Conservation (phyloP, 2,888 invertebrate species). For the Eristalis tenax region DNA sequence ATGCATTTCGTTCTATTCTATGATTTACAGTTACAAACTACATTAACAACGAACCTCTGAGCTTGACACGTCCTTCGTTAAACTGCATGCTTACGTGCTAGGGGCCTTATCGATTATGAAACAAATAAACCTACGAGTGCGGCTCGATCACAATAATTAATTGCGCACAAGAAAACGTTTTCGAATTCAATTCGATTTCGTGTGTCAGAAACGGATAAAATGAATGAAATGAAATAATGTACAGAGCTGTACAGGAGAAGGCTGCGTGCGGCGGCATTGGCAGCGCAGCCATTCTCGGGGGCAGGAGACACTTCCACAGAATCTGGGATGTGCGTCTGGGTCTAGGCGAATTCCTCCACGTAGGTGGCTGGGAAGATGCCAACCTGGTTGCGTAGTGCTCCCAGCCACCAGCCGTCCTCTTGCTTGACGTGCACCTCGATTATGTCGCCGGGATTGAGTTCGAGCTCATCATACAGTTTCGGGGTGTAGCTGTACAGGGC, state of each 20-base stretch:
- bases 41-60: constrained; percentile 44
- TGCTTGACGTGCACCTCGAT: constrained; percentile 95
- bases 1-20: constrained; percentile 26
- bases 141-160: constrained; percentile 38
- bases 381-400: constrained; percentile 89
- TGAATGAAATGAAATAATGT: constrained; percentile 21
- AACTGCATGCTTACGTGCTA: constrained; percentile 3
- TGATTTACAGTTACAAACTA: constrained; percentile 64
- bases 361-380: constrained; percentile 98
- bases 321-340: constrained; percentile 20
- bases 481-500: constrained; percentile 94
- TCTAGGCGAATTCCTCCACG: constrained; percentile 88
- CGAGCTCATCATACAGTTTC: constrained; percentile 92
- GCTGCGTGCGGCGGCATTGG: neutral
- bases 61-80: neutral
- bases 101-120: constrained; percentile 25
- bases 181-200: constrained; percentile 67
- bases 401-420: constrained; percentile 97
- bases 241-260: constrained; percentile 12
- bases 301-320: constrained; percentile 29
- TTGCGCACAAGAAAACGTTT: constrained; percentile 37
- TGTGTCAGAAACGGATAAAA: constrained; percentile 37
- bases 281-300: constrained; percentile 16
- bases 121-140: constrained; percentile 43
- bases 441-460: constrained; percentile 89